Base-by-base conservation (phyloP, 2,113 vertebrate species). In the Podocnemis expansa region DNA sequence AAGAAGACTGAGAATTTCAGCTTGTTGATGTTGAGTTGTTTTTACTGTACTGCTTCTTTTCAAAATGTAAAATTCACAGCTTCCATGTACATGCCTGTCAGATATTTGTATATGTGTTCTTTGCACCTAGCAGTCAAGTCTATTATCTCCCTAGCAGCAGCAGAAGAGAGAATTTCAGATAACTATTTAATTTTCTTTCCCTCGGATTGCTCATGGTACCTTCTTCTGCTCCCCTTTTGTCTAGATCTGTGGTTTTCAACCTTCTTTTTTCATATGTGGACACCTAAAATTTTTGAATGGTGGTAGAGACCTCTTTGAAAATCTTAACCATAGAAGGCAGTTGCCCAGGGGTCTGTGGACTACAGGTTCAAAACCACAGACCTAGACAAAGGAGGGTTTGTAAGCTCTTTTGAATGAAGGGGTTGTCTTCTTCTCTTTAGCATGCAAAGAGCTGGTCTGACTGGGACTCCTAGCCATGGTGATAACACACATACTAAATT, bases 1-100 rank as follows among this genome's bases (percentile, higher is more conserved):
- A 92, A 84, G 93, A 78, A 91, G 82, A 87, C 24, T 60, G 47
- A 82, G 88, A 85, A 86, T 94, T 96, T 89, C 83, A 88, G 89
- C 88, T 93, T 93, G 41, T 41, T 43, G 90, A 94, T 67, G 91
- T 93, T 85, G 58, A 96, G 93, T 14, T 58, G 88, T 96, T 93
- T 29, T 27, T 76, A 19, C 63, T 70, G 19, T 16, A 38, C 96
- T 96, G 90, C 93, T 89, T 96, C 88, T 85, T 97, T 89, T 88
- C 80, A n/a, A 94, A n/a, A 51, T 67, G 90, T 78, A 55, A 93
- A 93, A 93, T 78, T 95, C 13, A 49, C 52, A 38, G 93, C 60
- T 45, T 45, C 24, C 41, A 76, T 27, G 41, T 27, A 45, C 25
- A 45, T 6, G 58, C 67, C 58, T 89, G 19, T 67, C 63, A 21